Evolutionary conservation across 2,888 invertebrate species (phyloP), one percentile per base, ranked within the genome.

Genomic region (Lottia gigantea): DNA sequence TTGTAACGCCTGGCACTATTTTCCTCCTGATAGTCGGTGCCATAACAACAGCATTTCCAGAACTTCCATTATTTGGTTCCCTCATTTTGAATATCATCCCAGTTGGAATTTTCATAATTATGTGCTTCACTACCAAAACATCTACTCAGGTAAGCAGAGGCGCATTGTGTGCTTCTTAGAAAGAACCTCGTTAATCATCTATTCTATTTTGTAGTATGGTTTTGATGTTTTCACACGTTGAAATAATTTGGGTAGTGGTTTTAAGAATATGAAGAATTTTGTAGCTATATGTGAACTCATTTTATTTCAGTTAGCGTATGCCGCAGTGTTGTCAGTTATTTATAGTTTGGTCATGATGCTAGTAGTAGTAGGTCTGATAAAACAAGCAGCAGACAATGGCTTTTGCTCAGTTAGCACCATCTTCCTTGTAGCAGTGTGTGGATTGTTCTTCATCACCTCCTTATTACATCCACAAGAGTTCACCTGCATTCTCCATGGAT

Each of bases 311-410:
- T 91, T 99, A 83, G 89, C 96, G 70, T 93, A 96, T 70, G 98
- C 98, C 3, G 97, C 97, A 90, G 95, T 98, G 80, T 90, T 98
- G 78, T 97, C 97, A 16, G 96, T 97, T 14, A 92, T 93, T 16
- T 98, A 98, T 89, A 97, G 97, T 46, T 91, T 98, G 90, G 94
- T 98, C 80, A 98, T 98, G 98, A 98, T 99, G 96, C 97, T 98
- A 78, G 98, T 99, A 40, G 95, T 98, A 80, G 98, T 98, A 66
- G 98, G 98, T 92, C 97, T 98, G 0, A 95, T 98, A 0, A 92
- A 97, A 46, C 98, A 98, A 90, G 92, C 98, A 84, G 95, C 96
- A 75, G 96, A 97, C 91, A 98, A 98, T 91, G 97, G 98, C 8
- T 71, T 80, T 63, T 85, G 97, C 69, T 97, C 97, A 26, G 97